These are phyloP conservation scores for Drosophila dives DNA, from an alignment of 2,888 invertebrate species.

Conservation along the genomic window DNA sequence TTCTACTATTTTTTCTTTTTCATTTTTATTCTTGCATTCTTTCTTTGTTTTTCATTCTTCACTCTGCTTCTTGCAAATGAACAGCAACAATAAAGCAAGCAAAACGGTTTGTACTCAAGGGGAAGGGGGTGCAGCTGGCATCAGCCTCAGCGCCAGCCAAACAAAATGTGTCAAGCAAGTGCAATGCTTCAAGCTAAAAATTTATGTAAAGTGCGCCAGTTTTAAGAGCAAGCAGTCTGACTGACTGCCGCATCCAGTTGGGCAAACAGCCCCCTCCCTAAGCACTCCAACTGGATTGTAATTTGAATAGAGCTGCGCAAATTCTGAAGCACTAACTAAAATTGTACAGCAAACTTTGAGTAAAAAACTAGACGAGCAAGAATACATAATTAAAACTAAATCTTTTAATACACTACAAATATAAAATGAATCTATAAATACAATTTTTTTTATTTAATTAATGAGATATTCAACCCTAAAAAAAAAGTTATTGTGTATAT, in stretches of 20 bases:
- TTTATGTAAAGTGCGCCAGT: slow-evolving; percentile 73
- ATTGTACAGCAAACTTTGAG: slow-evolving; percentile 33
- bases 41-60: not conserved
- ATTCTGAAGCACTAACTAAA: slow-evolving; percentile 37
- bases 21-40: slow-evolving; percentile 1
- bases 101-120: slow-evolving; percentile 8
- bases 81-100: slow-evolving; percentile 55
- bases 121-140: slow-evolving; percentile 19
- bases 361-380: not conserved
- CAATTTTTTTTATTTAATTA: not conserved
- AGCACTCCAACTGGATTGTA: slow-evolving; percentile 53
- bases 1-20: not conserved
- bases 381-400: not conserved
- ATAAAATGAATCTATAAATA: not conserved
- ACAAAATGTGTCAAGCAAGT: slow-evolving; percentile 76
- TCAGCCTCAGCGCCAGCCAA: slow-evolving; percentile 33
- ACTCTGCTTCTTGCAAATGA: slow-evolving; percentile 54
- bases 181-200: slow-evolving; percentile 72
- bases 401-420: not conserved
- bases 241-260: slow-evolving; percentile 1
- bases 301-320: slow-evolving; percentile 51
- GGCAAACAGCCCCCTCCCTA: not conserved
- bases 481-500: no score
- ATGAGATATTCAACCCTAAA: no score
- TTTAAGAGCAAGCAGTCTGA: slow-evolving; percentile 20